Evolutionary conservation across 1,140 invertebrate genomes (phyloP), one percentile per base, ranked within the genome.

Genomic region (Drosophila pallidifrons): DNA sequence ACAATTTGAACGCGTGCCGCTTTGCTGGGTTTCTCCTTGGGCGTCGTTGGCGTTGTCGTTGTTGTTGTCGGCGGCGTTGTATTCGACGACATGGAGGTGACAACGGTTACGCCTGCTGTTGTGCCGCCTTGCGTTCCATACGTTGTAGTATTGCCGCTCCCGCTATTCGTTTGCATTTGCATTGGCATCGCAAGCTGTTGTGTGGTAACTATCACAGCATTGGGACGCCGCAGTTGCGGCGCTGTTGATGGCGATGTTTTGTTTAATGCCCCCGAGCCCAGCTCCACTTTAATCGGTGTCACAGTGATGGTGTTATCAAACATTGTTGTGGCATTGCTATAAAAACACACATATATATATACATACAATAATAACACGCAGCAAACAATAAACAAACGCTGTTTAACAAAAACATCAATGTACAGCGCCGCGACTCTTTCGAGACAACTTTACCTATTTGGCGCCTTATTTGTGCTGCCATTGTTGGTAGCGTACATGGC

Each of bases 401-500:
- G 59, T 58, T 75, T 32, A 20, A 68, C 68, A 30, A 35, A 15
- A 61, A 25, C 20, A 25, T 25, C 35, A 38, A 32, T 46, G 68
- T 43, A 73, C 59, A 54, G 79, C 78, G 2, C 7, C 32, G 32
- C 51, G 55, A 45, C 28, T 13, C 30, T 3, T 13, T 13, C 30
- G 7, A 57, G 13, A 35, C 35, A 38, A 75, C 75, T 78, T 46
- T 46, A 89, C 86, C 81, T 88, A 72, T 88, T 88, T 89, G 83
- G 81, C 83, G 83, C 83, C 83, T 88, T 88, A 82, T 83, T 88
- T 46, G 81, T 75, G 70, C 55, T 82, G 55, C 73, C 83, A 89
- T 88, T 88, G 55, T 88, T 88, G 35, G 83, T 88, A 60, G 85
- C 83, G 83, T 88, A 88, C 83, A 88, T 88, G 85, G 70, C 81